Conservation (phyloP, 2,113 vertebrate genomes). For the Cebus imitator region DNA sequence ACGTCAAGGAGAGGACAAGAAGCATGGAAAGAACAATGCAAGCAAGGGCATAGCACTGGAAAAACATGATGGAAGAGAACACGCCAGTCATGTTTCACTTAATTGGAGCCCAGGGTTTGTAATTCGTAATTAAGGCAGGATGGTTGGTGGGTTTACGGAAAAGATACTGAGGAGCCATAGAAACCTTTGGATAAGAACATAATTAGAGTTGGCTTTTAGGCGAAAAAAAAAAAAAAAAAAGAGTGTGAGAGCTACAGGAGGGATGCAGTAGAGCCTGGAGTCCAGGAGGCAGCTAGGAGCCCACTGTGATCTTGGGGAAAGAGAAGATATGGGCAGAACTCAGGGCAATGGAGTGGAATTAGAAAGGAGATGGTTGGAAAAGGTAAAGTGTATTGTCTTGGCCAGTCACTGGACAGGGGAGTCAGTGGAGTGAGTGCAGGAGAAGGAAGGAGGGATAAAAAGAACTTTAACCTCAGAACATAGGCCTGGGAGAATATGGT, state of each 20-base stretch:
- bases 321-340: neutral
- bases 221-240: neutral
- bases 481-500: neutral
- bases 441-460: neutral
- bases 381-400: neutral
- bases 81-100: neutral
- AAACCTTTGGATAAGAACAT: neutral
- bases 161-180: neutral
- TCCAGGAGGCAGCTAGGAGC: neutral
- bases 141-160: neutral
- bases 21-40: neutral
- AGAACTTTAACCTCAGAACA: neutral
- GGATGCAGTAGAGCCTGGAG: neutral
- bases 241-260: neutral
- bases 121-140: neutral
- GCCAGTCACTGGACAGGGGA: neutral
- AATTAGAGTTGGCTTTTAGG: neutral
- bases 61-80: neutral
- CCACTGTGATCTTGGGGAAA: neutral
- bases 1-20: neutral
- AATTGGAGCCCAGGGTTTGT: neutral
- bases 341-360: neutral
- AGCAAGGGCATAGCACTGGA: neutral
- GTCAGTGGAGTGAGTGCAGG: neutral
- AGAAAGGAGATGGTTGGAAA: neutral